Evolutionary conservation across 2,113 vertebrate species (phyloP), one percentile per base, ranked within the genome.

Genomic region (Spheniscus mendiculus): DNA sequence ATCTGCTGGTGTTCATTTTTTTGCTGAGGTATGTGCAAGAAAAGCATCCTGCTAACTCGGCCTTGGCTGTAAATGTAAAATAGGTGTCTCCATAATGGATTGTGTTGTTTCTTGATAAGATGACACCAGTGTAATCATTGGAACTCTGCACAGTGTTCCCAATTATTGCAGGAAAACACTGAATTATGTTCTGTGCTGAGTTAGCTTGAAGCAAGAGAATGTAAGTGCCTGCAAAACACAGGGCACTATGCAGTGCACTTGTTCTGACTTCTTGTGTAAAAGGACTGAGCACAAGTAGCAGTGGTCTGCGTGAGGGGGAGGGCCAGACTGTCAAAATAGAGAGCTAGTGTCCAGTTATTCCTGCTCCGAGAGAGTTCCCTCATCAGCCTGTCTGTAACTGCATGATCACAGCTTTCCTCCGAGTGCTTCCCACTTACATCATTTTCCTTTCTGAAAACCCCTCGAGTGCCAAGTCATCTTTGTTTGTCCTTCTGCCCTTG

Each of bases 21-120:
- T 82, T 90, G 95, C 97, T 96, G 93, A 96, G 95, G 83, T 82
- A 36, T 66, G 49, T 93, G 70, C 55, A 85, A 94, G 96, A 66
- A 80, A 71, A 66, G 94, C 90, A 82, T 83, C 80, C 89, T 74
- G 84, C 89, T 58, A 87, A 44, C 81, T 67, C 16, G 25, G 94
- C 77, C 91, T 81, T 9, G 72, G 56, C 89, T 95, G 65, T 27
- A 74, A 78, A 95, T 92, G 96, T 89, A 89, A 88, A 93, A 66
- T 61, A 97, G 94, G 85, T 93, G 94, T 96, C 94, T 89, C 95
- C 96, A 89, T 96, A 93, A 96, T 96, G 93, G 96, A 94, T 78
- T 76, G 77, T 87, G 89, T 61, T 95, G 89, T 93, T 95, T 85
- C 94, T 87, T 96, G 96, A 92, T 95, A 84, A 90, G 94, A 87